phyloP scores from a whole-genome alignment of 2,113 vertebrate species.

The Seriola rivoliana region DNA sequence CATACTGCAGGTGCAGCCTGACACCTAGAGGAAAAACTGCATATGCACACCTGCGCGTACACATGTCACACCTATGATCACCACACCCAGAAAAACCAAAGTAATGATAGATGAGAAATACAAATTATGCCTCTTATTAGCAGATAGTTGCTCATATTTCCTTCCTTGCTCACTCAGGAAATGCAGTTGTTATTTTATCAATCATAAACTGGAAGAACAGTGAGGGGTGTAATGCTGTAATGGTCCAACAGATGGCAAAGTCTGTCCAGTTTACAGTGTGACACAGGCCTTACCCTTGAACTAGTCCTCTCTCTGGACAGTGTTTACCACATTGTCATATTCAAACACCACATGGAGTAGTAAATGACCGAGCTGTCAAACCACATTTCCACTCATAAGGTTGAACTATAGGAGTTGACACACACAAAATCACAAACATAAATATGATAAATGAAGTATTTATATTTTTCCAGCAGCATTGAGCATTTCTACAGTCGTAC shows the following conservation, averaged over 20 bases:
- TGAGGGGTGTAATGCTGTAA: constrained; percentile 45
- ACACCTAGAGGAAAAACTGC: constrained; percentile 72
- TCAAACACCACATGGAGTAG: not conserved
- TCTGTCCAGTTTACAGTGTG: constrained; percentile 39
- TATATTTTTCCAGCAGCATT: not conserved
- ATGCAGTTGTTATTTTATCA: not conserved
- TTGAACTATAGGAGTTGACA: not conserved
- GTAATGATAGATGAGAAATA: constrained; percentile 7
- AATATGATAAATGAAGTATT: not conserved
- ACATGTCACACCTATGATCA: not conserved
- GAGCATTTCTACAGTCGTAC: not conserved
- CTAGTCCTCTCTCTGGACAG: constrained; percentile 50
- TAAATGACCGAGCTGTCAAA: not conserved
- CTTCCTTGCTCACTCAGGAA: not conserved
- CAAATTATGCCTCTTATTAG: not conserved
- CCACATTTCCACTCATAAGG: not conserved
- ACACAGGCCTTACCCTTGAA: constrained; percentile 52
- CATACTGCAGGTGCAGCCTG: constrained; percentile 51
- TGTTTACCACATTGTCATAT: constrained; percentile 41
- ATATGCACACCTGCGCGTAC: constrained; percentile 7
- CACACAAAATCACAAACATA: not conserved
- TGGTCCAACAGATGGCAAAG: constrained; percentile 72
- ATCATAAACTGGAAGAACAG: not conserved
- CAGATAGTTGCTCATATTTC: not conserved
- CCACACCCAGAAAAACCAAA: constrained; percentile 34